phyloP scores from a whole-genome alignment of 2,888 invertebrate species.

The Panopea generosa region DNA sequence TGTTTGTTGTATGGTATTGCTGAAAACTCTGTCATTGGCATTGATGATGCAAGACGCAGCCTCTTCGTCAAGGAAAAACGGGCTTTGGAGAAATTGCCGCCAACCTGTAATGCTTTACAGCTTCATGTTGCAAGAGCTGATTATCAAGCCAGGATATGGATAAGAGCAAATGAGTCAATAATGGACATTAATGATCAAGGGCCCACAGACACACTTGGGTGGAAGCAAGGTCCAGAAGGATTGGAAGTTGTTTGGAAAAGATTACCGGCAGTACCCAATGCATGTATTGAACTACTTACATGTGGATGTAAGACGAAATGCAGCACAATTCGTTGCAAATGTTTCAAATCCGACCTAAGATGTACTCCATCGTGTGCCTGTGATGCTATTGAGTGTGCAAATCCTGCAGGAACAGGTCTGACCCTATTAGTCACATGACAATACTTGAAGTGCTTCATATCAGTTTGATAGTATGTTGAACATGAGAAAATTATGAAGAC shows the following conservation, averaged over 20 bases:
- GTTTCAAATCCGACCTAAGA: constrained; percentile 5
- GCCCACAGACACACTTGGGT: constrained; percentile 8
- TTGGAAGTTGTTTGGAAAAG: constrained; percentile 34
- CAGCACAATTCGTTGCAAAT: constrained; percentile 17
- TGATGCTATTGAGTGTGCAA: constrained; percentile 16
- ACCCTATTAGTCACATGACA: too few relatives aligned
- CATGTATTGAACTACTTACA: constrained; percentile 30
- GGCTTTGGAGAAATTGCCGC: too few relatives aligned
- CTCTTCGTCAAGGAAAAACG: too few relatives aligned
- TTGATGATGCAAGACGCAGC: too few relatives aligned
- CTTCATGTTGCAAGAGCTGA: constrained; percentile 8
- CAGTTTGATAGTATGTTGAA: too few relatives aligned
- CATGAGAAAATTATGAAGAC: too few relatives aligned
- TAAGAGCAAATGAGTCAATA: constrained; percentile 1
- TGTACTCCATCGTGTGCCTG: constrained; percentile 19
- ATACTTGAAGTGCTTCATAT: too few relatives aligned
- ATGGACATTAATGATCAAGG: constrained; percentile 7
- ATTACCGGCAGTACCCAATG: constrained; percentile 32
- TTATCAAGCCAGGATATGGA: constrained; percentile 21
- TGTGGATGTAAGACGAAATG: constrained; percentile 46
- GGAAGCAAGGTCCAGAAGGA: constrained; percentile 3
- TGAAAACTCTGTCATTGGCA: too few relatives aligned
- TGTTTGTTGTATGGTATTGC: too few relatives aligned
- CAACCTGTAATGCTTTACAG: not conserved
- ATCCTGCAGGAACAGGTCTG: too few relatives aligned